Evolutionary conservation across 2,797 vertebrate species (phyloP), one percentile per base, ranked within the genome.

Genomic region (Triplophysa yarkandensis): DNA sequence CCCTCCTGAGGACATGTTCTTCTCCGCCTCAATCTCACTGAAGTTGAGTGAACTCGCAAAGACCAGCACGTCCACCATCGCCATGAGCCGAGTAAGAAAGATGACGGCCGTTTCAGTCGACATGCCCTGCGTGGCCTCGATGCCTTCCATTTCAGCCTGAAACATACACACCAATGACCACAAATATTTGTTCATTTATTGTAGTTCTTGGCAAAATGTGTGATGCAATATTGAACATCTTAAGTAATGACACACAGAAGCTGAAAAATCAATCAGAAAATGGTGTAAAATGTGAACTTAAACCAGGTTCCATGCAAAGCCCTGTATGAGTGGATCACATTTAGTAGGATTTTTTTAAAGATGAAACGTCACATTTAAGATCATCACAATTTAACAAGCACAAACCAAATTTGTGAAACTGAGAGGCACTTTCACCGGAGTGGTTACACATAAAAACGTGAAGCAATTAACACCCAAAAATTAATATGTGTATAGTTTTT

Each of bases 21-120:
- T 99, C 88, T 99, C 97, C 2, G 96, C 96, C 89, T 99, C 97
- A 30, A 99, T 98, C 87, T 99, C 96, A 77, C 95, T 97, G 87
- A 99, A 99, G 92, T 98, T 99, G 79, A 98, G 93, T 68, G 97
- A 98, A 68, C 96, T 98, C 68, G 95, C 96, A 84, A 99, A 98
- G 25, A 99, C 97, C 82, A 99, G 86, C 23, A 98, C 97, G 78
- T 99, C 97, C 60, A 98, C 97, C 95, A 99, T 95, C 16, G 95
- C 95, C 96, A 99, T 98, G 84, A 99, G 92, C n/a, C 97, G 94
- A 74, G 94, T 95, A 84, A 99, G 93, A 86, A 99, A 98, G 41
- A 95, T 96, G 78, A 98, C 92, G 39, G 97, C 97, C 11, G 92
- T 97, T 88, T 97, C 96, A 17, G 96, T 94, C 3, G 97, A 96